Percentiles rank a stretch among this genome's conserved stretches.
phyloP scores from a whole-genome alignment of 2,797 vertebrate genomes.

The Ibycter americanus region DNA sequence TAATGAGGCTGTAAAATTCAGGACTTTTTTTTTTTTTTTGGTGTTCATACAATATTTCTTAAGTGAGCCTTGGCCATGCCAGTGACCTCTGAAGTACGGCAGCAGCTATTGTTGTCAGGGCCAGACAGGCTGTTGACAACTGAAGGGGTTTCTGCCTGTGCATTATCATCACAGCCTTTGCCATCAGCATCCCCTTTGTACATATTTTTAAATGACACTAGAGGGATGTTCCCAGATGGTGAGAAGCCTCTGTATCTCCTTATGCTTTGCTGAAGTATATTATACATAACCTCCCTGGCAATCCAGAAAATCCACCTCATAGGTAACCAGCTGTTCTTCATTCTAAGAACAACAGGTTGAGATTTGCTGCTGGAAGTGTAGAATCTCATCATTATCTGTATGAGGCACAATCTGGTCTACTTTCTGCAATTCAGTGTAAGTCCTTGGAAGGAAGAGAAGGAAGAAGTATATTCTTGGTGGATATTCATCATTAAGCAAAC shows the following conservation, averaged over 20 bases:
- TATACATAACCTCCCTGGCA: neutral
- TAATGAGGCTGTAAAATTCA: conserved; percentile 20
- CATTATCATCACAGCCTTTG: neutral
- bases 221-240: neutral
- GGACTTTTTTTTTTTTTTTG: neutral
- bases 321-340: neutral
- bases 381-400: neutral
- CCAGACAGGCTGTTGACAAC: neutral
- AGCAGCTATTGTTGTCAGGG: neutral
- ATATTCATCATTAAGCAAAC: neutral
- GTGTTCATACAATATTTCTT: neutral
- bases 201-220: neutral
- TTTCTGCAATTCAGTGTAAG: neutral
- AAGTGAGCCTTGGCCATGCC: neutral
- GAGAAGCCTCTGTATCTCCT: neutral
- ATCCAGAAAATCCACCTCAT: neutral
- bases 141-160: neutral
- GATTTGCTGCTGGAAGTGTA: neutral
- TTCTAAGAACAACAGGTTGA: neutral
- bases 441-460: neutral
- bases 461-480: neutral
- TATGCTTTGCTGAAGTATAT: neutral
- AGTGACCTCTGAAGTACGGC: neutral
- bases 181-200: neutral
- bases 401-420: neutral